These are phyloP conservation scores for Ibidorhyncha struthersii DNA, from an alignment of 2,113 vertebrate genomes.

Conservation along the genomic window DNA sequence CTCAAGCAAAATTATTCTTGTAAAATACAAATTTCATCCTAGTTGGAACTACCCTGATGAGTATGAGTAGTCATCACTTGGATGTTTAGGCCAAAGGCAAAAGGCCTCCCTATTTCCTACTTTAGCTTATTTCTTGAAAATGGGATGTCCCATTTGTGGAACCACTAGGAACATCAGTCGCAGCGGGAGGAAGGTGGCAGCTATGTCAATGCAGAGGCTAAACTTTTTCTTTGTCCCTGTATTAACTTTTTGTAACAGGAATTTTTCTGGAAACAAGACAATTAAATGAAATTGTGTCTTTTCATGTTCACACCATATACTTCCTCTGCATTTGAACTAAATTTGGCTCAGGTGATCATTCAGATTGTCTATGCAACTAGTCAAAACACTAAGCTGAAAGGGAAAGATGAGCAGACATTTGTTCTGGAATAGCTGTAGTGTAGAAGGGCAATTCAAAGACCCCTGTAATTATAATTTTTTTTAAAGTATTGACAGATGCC, in stretches of 20 bases:
- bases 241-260: background rate
- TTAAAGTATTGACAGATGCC: background rate
- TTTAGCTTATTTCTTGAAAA: background rate
- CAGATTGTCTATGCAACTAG: background rate
- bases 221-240: background rate
- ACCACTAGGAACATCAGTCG: background rate
- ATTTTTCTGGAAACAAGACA: background rate
- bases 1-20: background rate
- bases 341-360: background rate
- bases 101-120: background rate
- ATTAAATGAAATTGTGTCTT: background rate
- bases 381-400: constrained; percentile 7
- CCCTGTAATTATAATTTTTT: background rate
- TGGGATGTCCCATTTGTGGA: background rate
- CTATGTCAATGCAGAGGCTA: background rate
- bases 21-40: background rate
- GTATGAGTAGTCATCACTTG: background rate
- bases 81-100: background rate
- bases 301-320: background rate
- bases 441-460: background rate
- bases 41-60: background rate
- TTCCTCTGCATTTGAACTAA: background rate
- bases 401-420: background rate
- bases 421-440: background rate
- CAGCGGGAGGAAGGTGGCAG: background rate